Percentiles rank a stretch among this genome's conserved stretches.
phyloP scores from a whole-genome alignment of 2,113 vertebrate genomes.

The Sclerurus mexicanus region DNA sequence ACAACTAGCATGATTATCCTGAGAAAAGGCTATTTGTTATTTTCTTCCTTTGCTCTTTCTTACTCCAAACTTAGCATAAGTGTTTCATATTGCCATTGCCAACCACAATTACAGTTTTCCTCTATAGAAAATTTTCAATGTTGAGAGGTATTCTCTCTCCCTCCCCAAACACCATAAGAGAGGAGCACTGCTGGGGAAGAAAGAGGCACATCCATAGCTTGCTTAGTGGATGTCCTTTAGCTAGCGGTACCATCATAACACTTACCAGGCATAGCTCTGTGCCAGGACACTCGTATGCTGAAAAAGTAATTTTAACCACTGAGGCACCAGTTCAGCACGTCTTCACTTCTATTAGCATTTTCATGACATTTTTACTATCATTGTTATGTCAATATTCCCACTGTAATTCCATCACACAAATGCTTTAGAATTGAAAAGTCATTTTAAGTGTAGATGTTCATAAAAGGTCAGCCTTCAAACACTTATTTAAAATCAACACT shows the following conservation, averaged over 20 bases:
- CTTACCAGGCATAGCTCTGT: neutral
- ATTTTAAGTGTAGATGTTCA: neutral
- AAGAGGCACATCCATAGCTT: neutral
- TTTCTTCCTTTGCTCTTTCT: neutral
- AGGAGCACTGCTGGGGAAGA: neutral
- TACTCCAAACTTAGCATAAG: neutral
- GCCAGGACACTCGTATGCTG: neutral
- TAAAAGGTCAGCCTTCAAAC: slow-evolving; percentile 39
- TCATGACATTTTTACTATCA: neutral
- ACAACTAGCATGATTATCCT: neutral
- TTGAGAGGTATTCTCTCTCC: neutral
- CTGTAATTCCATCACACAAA: neutral
- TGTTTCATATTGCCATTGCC: neutral
- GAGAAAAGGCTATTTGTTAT: neutral
- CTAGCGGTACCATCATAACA: neutral
- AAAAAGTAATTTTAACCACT: neutral
- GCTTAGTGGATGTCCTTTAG: neutral
- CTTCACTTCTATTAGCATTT: neutral
- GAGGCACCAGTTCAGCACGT: neutral
- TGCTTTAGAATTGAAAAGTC: slow-evolving; percentile 13
- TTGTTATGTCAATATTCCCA: neutral
- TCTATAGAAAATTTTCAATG: neutral
- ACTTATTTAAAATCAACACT: neutral
- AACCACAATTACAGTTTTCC: neutral
- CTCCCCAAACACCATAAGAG: neutral